These are phyloP conservation scores for Sternarchorhynchus goeldii DNA, from an alignment of 2,797 vertebrate genomes.

Conservation along the genomic window DNA sequence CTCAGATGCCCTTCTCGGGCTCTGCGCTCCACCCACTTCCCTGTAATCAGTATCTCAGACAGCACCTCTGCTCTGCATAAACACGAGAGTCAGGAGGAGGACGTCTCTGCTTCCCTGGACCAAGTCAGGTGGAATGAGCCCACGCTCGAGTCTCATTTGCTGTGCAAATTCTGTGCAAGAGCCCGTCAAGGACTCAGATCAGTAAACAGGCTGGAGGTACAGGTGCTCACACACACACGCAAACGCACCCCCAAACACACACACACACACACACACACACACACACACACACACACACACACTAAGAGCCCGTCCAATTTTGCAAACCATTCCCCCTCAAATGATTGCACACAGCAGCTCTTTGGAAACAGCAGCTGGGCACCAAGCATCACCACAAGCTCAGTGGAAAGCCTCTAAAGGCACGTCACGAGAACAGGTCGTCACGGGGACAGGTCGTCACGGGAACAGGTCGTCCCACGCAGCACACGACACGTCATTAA, in stretches of 20 bases:
- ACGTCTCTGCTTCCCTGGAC: slow-evolving; percentile 45
- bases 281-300: neutral
- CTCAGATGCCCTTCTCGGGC: slow-evolving; percentile 35
- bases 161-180: slow-evolving; percentile 56
- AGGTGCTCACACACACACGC: slow-evolving; percentile 30
- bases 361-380: slow-evolving; percentile 45
- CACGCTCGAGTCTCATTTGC: slow-evolving; percentile 58
- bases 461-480: no score
- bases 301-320: slow-evolving; percentile 19
- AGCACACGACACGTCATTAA: no score
- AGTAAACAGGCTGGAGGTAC: slow-evolving; percentile 32
- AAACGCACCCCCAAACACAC: slow-evolving; percentile 8
- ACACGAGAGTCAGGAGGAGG: slow-evolving; percentile 48
- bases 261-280: slow-evolving; percentile 14
- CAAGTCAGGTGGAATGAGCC: slow-evolving; percentile 57
- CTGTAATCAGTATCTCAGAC: slow-evolving; percentile 48
- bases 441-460: no score
- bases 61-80: slow-evolving; percentile 38
- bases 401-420: neutral
- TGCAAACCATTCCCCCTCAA: slow-evolving; percentile 31
- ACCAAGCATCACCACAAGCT: slow-evolving; percentile 34
- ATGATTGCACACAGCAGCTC: slow-evolving; percentile 31
- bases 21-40: slow-evolving; percentile 31
- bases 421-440: neutral
- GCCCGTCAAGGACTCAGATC: slow-evolving; percentile 51